Conservation (phyloP, 2,888 invertebrate species). For the Danaus chrysippus region DNA sequence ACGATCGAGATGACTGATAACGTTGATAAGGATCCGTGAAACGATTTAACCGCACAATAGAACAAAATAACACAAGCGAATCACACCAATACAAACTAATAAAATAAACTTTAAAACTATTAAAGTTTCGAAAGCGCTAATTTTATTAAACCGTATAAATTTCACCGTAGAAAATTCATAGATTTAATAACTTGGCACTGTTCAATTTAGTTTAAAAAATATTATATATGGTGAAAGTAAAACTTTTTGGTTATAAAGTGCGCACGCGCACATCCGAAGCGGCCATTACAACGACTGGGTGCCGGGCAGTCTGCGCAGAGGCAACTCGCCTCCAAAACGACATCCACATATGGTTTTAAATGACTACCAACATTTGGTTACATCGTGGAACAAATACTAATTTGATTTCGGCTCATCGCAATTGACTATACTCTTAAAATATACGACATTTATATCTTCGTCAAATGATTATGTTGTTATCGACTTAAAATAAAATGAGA, state of each 20-base stretch:
- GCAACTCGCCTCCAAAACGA: constrained; percentile 21
- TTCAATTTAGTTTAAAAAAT: constrained; percentile 34
- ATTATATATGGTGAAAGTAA: constrained; percentile 33
- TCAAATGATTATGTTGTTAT: too few relatives aligned
- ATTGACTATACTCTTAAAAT: too few relatives aligned
- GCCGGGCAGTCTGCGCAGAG: constrained; percentile 54
- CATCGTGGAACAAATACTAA: constrained; percentile 24
- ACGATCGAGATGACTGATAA: background rate
- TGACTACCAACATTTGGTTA: constrained; percentile 22
- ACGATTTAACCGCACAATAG: background rate
- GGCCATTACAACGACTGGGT: constrained; percentile 69
- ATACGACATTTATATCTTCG: too few relatives aligned
- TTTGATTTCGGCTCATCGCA: background rate
- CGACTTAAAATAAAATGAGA: too few relatives aligned
- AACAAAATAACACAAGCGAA: constrained; percentile 36
- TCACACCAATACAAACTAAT: constrained; percentile 26
- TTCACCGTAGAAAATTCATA: constrained; percentile 29
- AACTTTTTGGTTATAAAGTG: constrained; percentile 31
- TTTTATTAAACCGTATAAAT: constrained; percentile 19
- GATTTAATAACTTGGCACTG: constrained; percentile 33
- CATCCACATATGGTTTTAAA: constrained; percentile 24
- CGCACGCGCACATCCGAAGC: constrained; percentile 57
- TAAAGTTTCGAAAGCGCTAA: constrained; percentile 9
- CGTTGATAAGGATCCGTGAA: background rate
- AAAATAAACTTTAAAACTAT: constrained; percentile 12